Base-by-base conservation (phyloP, 1,140 invertebrate species). In the Odontomachus brunneus region DNA sequence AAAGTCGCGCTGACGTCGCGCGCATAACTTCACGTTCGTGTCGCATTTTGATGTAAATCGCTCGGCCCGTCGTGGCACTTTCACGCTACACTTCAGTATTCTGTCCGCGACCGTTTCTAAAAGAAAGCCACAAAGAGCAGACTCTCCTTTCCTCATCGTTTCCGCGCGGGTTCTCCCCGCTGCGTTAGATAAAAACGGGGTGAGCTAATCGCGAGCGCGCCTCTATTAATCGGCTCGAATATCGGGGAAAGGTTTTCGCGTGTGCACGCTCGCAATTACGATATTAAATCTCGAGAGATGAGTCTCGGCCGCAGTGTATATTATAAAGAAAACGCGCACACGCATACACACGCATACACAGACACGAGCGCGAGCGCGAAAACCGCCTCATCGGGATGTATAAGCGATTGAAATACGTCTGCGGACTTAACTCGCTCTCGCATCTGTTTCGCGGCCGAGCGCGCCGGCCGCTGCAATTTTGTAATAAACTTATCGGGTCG, bases 401-500 rank as follows among this genome's bases (percentile, higher is more conserved):
- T 11, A 11, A 80, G 57, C 51, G 65, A 71, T 80, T 80, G 65
- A 78, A 69, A 69, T 69, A 71, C 48, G 75, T 48, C 51, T 71
- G 49, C 26, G 19, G 33, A 72, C 49, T 76, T 49, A 84, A 78
- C 29, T 76, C 22, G 24, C 73, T 17, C 38, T 59, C 38, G 15
- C 59, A 66, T 84, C 81, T 57, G 33, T 11, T 38, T 19, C 48
- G 66, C 57, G 57, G 22, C 29, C 57, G 38, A 44, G 80, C 38
- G 63, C 63, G 57, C 81, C 48, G 29, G 44, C 49, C 53, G 26
- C 67, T 63, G 66, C 57, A 75, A 82, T 80, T 84, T 82, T 76
- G 84, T 88, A 86, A 88, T 87, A 78, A 89, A 84, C 86, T 86
- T 85, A 86, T 82, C 81, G 59, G 60, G 12, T 38, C 24, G 81